Conservation (phyloP, 2,113 vertebrate genomes). For the Uria lomvia region DNA sequence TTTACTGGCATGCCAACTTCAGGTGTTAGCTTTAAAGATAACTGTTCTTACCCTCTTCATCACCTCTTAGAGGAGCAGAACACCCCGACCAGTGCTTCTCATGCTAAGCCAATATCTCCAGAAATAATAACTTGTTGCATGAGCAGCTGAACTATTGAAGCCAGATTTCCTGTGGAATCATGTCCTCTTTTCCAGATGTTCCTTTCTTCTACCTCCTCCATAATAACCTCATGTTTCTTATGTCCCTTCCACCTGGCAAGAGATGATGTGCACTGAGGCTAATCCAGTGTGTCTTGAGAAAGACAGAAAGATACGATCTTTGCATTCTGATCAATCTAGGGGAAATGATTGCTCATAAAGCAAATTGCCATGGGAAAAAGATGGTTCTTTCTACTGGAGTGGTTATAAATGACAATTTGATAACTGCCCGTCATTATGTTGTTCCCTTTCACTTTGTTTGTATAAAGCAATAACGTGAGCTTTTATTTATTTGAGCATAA, state of each 20-base stretch:
- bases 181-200: constrained; percentile 63
- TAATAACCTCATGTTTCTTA: constrained; percentile 47
- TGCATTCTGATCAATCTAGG: background rate
- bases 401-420: background rate
- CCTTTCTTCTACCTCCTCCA: background rate
- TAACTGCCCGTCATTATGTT: background rate
- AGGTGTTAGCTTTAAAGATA: constrained; percentile 10
- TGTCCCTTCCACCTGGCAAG: constrained; percentile 61
- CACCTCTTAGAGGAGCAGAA: background rate
- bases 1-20: background rate
- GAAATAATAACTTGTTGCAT: constrained; percentile 45
- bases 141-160: constrained; percentile 1
- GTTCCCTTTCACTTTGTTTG: background rate
- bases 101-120: constrained; percentile 10
- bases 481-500: background rate
- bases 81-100: background rate
- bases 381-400: background rate
- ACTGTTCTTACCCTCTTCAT: constrained; percentile 1
- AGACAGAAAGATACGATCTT: constrained; percentile 7
- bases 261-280: background rate
- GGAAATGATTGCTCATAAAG: constrained; percentile 8
- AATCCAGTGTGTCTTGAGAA: constrained; percentile 17
- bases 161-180: constrained; percentile 47
- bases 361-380: background rate
- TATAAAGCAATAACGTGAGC: background rate